phyloP scores from a whole-genome alignment of 2,888 invertebrate genomes.

The Chrysotoxum bicinctum region DNA sequence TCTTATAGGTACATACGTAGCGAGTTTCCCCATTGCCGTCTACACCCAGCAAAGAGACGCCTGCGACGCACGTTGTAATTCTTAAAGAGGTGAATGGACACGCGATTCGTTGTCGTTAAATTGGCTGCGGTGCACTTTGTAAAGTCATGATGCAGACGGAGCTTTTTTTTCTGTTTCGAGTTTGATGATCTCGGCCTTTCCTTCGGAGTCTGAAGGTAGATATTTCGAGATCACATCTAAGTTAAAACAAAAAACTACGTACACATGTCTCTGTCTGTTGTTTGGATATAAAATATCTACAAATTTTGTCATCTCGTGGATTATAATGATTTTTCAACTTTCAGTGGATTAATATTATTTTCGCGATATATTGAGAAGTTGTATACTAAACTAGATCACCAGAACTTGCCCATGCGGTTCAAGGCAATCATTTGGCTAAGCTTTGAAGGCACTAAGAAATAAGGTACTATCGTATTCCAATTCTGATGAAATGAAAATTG shows the following conservation, averaged over 20 bases:
- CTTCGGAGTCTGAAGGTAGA: too few species aligned
- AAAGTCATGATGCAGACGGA: slow-evolving; percentile 53
- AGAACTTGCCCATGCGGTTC: too few species aligned
- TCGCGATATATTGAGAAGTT: too few species aligned
- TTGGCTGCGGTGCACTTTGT: slow-evolving; percentile 70
- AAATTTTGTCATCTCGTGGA: slow-evolving; percentile 50
- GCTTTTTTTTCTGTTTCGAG: slow-evolving; percentile 15
- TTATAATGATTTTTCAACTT: too few species aligned
- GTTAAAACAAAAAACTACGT: neutral
- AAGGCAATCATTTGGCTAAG: too few species aligned
- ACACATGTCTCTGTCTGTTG: slow-evolving; percentile 37
- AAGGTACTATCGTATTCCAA: too few species aligned
- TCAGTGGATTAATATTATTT: too few species aligned
- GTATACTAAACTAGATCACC: too few species aligned
- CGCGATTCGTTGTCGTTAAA: slow-evolving; percentile 46
- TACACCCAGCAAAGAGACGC: slow-evolving; percentile 48
- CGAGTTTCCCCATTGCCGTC: slow-evolving; percentile 44
- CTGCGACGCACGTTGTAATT: slow-evolving; percentile 29
- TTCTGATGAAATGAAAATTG: too few species aligned
- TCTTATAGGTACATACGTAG: neutral
- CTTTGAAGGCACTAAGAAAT: too few species aligned
- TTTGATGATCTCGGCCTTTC: slow-evolving; percentile 62
- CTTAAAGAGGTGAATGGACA: slow-evolving; percentile 65
- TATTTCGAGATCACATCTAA: slow-evolving; percentile 28
- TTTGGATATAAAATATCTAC: slow-evolving; percentile 39